phyloP scores from a whole-genome alignment of 2,888 invertebrate genomes.

The Chrysomela aeneicollis region DNA sequence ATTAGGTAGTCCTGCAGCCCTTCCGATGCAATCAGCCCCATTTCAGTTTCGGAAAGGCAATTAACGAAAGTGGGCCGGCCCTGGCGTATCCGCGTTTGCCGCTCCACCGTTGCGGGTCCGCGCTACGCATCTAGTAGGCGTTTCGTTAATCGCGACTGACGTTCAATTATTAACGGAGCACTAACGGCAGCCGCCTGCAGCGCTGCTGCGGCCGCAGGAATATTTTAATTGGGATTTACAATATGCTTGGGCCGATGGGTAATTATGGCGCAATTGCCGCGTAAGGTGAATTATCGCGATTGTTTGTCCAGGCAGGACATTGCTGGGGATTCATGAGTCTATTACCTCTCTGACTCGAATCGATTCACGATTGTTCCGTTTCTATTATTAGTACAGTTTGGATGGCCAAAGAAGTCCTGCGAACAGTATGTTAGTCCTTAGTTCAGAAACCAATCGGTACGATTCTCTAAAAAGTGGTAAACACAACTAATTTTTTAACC shows the following conservation, averaged over 20 bases:
- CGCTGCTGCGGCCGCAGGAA: constrained; percentile 55
- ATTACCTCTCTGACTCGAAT: too few species aligned
- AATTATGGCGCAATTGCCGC: constrained; percentile 55
- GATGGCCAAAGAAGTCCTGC: too few species aligned
- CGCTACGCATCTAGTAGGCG: constrained; percentile 46
- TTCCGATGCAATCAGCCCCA: constrained; percentile 17
- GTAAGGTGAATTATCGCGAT: constrained; percentile 54
- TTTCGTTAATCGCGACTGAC: constrained; percentile 58
- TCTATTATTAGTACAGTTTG: too few species aligned
- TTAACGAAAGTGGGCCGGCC: constrained; percentile 54
- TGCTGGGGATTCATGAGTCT: too few species aligned
- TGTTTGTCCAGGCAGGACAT: too few species aligned
- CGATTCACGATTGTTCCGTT: too few species aligned
- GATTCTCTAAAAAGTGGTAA: too few species aligned
- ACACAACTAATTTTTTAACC: too few species aligned
- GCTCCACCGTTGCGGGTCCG: constrained; percentile 41
- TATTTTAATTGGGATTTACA: constrained; percentile 61
- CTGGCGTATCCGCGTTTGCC: constrained; percentile 48
- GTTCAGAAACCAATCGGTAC: too few species aligned
- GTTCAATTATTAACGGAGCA: constrained; percentile 60
- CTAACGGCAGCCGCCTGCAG: constrained; percentile 53
- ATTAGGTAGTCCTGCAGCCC: background rate
- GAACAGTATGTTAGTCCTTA: too few species aligned
- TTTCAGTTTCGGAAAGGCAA: constrained; percentile 42
- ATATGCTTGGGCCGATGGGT: constrained; percentile 43